A percentile compares a stretch with the other conserved stretches of the same genome.
Evolutionary conservation across 2,113 vertebrate genomes (phyloP).

Genomic region (Rousettus leschenaultii): DNA sequence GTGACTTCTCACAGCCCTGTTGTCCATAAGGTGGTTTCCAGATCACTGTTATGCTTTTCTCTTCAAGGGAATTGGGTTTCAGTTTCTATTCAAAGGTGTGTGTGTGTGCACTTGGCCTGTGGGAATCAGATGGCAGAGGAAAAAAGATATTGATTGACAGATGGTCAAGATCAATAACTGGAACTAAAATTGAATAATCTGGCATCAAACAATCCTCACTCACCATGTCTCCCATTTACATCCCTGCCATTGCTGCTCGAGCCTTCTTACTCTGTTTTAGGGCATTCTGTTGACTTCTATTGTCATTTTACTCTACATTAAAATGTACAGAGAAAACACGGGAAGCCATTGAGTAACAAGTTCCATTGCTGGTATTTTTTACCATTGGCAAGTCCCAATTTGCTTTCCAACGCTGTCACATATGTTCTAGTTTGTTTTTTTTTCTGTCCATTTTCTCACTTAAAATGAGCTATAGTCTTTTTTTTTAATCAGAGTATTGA

Average conservation of each 20-base stretch:
- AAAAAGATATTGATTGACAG: neutral
- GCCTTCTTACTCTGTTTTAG: neutral
- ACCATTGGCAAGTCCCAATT: neutral
- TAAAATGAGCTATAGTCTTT: neutral
- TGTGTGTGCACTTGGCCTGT: neutral
- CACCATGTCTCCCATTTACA: neutral
- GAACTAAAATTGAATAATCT: neutral
- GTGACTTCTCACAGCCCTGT: neutral
- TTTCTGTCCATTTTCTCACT: slow-evolving; percentile 8
- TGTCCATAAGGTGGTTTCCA: neutral
- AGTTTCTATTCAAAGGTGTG: neutral
- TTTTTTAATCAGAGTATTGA: slow-evolving; percentile 19
- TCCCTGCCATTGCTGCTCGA: too few species aligned
- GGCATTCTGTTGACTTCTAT: neutral
- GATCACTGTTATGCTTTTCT: neutral
- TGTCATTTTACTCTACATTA: neutral
- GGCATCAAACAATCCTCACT: neutral
- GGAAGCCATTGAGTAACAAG: neutral
- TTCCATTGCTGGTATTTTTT: neutral
- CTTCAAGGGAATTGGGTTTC: neutral
- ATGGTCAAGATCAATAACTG: neutral
- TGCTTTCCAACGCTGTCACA: neutral
- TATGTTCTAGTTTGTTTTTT: neutral
- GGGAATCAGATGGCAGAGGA: neutral
- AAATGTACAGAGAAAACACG: neutral